phyloP scores from a whole-genome alignment of 2,797 vertebrate genomes.

The Crenuchus spilurus region DNA sequence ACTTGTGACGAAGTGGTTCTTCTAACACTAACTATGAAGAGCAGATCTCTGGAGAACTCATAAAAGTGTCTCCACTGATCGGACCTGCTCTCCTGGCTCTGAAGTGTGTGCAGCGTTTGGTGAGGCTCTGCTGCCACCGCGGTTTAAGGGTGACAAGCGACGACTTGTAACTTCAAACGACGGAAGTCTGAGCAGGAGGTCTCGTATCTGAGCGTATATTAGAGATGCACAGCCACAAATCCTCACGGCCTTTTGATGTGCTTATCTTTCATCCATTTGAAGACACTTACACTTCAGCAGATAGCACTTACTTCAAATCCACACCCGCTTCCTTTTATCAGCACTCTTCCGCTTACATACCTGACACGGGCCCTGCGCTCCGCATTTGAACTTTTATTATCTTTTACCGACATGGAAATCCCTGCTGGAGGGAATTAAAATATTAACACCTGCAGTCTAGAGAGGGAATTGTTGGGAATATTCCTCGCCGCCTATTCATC shows the following conservation, averaged over 20 bases:
- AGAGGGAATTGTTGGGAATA: slow-evolving; percentile 11
- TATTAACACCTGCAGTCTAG: slow-evolving; percentile 49
- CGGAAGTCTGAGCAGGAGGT: slow-evolving; percentile 47
- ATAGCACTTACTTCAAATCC: slow-evolving; percentile 57
- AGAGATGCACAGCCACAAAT: slow-evolving; percentile 43
- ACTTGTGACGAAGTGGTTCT: no score
- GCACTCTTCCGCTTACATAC: slow-evolving; percentile 47
- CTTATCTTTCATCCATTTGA: slow-evolving; percentile 56
- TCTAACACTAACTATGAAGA: no score
- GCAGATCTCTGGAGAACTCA: no score
- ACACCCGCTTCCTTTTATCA: slow-evolving; percentile 49
- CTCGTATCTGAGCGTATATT: slow-evolving; percentile 50
- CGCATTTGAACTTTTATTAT: slow-evolving; percentile 47
- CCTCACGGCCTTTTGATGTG: slow-evolving; percentile 64
- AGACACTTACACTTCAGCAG: slow-evolving; percentile 49
- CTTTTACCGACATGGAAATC: slow-evolving; percentile 51
- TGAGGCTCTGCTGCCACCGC: slow-evolving; percentile 49
- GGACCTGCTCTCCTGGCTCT: no score
- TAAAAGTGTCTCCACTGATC: slow-evolving; percentile 25
- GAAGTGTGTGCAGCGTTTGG: slow-evolving; percentile 52
- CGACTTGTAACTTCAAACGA: slow-evolving; percentile 64
- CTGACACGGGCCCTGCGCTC: slow-evolving; percentile 40
- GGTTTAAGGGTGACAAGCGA: slow-evolving; percentile 67
- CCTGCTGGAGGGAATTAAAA: slow-evolving; percentile 49
- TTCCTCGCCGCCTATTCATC: slow-evolving; percentile 12